Conservation (phyloP, 2,888 invertebrate genomes). For the Caradrina clavipalpis region DNA sequence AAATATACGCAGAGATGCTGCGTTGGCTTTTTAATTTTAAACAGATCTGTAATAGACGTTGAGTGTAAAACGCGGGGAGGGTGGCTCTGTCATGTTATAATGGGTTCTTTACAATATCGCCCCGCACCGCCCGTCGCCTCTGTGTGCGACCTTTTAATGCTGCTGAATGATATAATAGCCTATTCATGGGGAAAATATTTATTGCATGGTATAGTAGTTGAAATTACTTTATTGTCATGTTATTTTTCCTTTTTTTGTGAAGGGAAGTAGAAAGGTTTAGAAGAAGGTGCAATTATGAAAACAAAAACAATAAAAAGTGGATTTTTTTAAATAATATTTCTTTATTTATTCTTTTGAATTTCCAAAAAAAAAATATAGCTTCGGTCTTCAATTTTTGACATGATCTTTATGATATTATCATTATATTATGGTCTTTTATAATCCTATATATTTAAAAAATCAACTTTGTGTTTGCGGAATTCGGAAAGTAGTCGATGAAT, state of each 20-base stretch:
- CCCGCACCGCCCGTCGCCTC: constrained; percentile 32
- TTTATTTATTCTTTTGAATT: too few species aligned
- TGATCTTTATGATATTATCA: too few species aligned
- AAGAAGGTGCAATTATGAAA: too few species aligned
- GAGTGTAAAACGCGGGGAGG: constrained; percentile 38
- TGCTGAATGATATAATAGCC: constrained; percentile 54
- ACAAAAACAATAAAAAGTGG: too few species aligned
- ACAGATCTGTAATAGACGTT: constrained; percentile 54
- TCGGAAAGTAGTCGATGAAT: too few species aligned
- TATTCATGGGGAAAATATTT: constrained; percentile 55
- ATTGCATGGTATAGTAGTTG: constrained; percentile 27
- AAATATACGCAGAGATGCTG: neutral
- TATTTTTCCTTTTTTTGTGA: constrained; percentile 1
- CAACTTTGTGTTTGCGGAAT: too few species aligned
- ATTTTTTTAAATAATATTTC: too few species aligned
- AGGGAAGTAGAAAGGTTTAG: neutral
- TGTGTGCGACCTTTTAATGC: constrained; percentile 54
- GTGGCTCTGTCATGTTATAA: constrained; percentile 28
- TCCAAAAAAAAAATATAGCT: too few species aligned
- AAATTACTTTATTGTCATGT: constrained; percentile 30
- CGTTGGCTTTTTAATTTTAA: constrained; percentile 43
- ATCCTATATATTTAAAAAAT: too few species aligned
- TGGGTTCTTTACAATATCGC: constrained; percentile 53
- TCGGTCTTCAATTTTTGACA: too few species aligned
- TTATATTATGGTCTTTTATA: too few species aligned